Base-by-base conservation (phyloP, 2,113 vertebrate species). In the Oenanthe oenanthe region DNA sequence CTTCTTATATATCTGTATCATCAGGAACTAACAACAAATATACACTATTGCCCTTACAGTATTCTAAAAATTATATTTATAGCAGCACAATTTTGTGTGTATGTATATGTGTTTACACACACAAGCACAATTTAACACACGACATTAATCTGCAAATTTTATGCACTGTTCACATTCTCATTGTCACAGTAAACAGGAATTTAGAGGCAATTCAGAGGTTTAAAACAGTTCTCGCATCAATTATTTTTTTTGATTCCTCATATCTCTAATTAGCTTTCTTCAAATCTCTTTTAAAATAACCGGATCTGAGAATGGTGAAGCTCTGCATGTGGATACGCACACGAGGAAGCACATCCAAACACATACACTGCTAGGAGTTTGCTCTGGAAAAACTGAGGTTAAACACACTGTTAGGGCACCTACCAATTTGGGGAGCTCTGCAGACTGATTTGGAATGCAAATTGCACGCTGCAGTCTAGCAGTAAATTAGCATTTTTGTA, bases 381-480 rank as follows among this genome's bases (percentile, higher is more conserved):
- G 17, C 54, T 68, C 42, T 67, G 86, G 90, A 73, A 90, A 93
- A 84, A 65, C 91, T 81, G 17, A 97, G 96, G 87, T 96, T 95
- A 97, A 95, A 80, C 66, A 96, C 61, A 63, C 78, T 81, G 50
- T 61, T 53, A 93, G 91, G 54, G 65, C 83, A 95, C 63, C 88
- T 36, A 80, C 92, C 92, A 89, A 80, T 88, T 97, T 93, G 78
- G 92, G 91, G 85, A 96, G 85, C 78, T 90, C 95, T 93, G 97
- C 95, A 96, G 96, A 73, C 96, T 97, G 95, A 98, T 97, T 98
- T 97, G 95, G 96, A 98, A 98, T 97, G 97, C 97, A 98, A 97
- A 98, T 97, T 93, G 96, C 80, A 63, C 0, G 53, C 93, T 95
- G 97, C 97, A 97, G 98, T 94, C 97, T 97, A 92, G 96, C 87